Conservation (phyloP, 2,113 vertebrate genomes). For the Silurus asotus region DNA sequence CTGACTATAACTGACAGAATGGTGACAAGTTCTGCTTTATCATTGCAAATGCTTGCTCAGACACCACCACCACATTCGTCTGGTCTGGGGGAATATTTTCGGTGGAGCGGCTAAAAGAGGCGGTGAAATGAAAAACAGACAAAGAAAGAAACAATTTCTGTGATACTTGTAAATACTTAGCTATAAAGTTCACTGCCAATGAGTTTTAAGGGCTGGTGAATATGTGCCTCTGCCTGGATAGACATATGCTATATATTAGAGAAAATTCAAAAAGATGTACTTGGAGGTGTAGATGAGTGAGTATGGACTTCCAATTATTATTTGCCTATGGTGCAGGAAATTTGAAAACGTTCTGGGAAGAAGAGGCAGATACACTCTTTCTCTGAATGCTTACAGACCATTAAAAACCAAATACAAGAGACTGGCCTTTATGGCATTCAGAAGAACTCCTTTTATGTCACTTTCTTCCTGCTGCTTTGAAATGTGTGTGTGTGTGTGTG, state of each 20-base stretch:
- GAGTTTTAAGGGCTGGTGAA: not conserved
- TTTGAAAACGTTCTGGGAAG: slow-evolving; percentile 55
- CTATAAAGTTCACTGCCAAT: not conserved
- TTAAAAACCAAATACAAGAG: slow-evolving; percentile 18
- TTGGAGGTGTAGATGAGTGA: not conserved
- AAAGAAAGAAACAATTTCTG: not conserved
- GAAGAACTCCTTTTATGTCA: slow-evolving; percentile 24
- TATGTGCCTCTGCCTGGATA: not conserved
- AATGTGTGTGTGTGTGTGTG: slow-evolving; percentile 12
- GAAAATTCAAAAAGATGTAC: slow-evolving; percentile 14
- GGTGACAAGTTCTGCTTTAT: slow-evolving; percentile 70
- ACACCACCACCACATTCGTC: not conserved
- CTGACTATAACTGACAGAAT: slow-evolving; percentile 69
- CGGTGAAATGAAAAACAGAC: not conserved
- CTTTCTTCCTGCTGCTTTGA: slow-evolving; percentile 34
- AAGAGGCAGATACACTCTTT: not conserved
- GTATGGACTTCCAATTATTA: not conserved
- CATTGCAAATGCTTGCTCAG: slow-evolving; percentile 58
- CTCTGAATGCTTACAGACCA: slow-evolving; percentile 6
- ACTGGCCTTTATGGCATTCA: not conserved
- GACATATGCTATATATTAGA: slow-evolving; percentile 4
- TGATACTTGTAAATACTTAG: no score
- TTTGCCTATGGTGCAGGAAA: not conserved
- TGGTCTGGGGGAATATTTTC: not conserved
- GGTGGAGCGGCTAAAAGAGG: not conserved